Evolutionary conservation across 2,888 invertebrate genomes (phyloP), one percentile per base, ranked within the genome.

Genomic region (Lepeophtheirus nordmannii): DNA sequence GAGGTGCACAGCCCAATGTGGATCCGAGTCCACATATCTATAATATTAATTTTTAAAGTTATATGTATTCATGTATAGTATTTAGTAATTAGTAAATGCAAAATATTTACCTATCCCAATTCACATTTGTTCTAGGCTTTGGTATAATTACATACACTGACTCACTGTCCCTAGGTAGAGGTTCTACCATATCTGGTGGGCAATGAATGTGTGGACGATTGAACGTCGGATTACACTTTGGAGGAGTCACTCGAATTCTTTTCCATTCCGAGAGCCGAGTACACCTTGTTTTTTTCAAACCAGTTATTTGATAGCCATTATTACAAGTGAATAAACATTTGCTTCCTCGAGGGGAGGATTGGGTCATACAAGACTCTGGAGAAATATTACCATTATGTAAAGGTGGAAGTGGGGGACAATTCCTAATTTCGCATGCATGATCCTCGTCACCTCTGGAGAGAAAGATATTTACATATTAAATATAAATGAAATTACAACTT

Each of bases 111-210:
- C 79, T 78, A 75, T 78, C 77, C 80, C 81, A 83, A 73, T 84
- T 82, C 72, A 84, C 79, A 74, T 84, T 84, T 40, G 84, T 82
- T 71, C 81, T 74, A 0, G 80, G 80, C 66, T 80, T 77, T 1
- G 80, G 79, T 67, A 82, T 78, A 60, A 76, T 74, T 58, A 82
- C 77, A 67, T 76, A 73, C 70, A 78, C 77, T 17, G 76, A 75
- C 56, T 73, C 75, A 70, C 79, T 76, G 53, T 79, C 77, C 22
- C 75, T 72, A 46, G 79, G 78, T 60, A 85, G 75, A 60, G 79
- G 78, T 41, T 82, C 79, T 40, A 79, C 80, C 57, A 83, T 76
- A 71, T 82, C 80, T 57, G 80, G 77, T 0, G 85, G 84, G 72
- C 85, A 85, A 70, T 79, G 80, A 68, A 85, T 83, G 70, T 78